A percentile compares a stretch with the other conserved stretches of the same genome.
Evolutionary conservation across 2,797 vertebrate species (phyloP).

Genomic region (Cryptoblepharus egeriae): DNA sequence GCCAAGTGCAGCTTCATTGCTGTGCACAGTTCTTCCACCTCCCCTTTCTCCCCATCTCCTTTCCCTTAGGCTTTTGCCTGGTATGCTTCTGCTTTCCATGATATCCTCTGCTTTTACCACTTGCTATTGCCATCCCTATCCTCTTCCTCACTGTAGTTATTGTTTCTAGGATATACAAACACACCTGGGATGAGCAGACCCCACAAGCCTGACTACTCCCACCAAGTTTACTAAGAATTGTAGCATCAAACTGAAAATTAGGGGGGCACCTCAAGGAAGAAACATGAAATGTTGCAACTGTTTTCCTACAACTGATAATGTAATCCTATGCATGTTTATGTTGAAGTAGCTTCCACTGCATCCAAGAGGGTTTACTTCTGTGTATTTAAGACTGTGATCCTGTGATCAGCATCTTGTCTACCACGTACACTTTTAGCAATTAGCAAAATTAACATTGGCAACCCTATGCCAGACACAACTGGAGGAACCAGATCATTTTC

Average conservation of each 20-base stretch:
- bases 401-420: background rate
- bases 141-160: constrained; percentile 21
- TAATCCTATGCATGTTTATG: background rate
- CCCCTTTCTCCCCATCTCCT: background rate
- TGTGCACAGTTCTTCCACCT: background rate
- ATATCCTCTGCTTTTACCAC: background rate
- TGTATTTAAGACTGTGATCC: too few relatives aligned
- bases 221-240: background rate
- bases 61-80: background rate
- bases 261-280: background rate
- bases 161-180: constrained; percentile 29
- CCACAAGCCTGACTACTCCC: background rate
- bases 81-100: background rate
- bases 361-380: too few relatives aligned
- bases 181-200: constrained; percentile 39
- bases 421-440: background rate
- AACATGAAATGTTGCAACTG: background rate
- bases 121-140: constrained; percentile 10
- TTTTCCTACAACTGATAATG: too few relatives aligned
- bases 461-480: background rate
- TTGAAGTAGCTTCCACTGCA: too few relatives aligned
- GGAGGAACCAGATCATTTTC: background rate
- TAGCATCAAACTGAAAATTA: background rate
- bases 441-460: background rate
- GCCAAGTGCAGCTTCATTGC: background rate